These are phyloP conservation scores for Busseola fusca DNA, from an alignment of 2,888 invertebrate genomes.

Conservation along the genomic window DNA sequence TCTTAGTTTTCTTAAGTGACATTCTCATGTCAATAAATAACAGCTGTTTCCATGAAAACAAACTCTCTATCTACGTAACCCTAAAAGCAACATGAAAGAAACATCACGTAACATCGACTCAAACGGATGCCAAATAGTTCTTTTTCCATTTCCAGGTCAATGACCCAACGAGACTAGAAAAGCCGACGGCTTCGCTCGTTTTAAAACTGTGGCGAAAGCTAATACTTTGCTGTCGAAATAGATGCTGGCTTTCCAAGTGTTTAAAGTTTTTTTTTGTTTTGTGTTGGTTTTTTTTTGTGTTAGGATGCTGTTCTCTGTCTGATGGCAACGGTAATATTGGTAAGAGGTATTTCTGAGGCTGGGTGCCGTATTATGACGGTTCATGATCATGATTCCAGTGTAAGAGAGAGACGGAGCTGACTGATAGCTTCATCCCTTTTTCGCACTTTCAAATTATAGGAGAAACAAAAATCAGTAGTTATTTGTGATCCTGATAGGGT, in stretches of 20 bases:
- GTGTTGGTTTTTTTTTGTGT: constrained; percentile 21
- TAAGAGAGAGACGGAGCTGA: background rate
- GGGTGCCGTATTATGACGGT: background rate
- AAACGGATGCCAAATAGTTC: constrained; percentile 74
- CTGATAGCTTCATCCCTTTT: no score
- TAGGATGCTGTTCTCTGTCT: background rate
- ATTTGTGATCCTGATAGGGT: background rate
- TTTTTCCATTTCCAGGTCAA: constrained; percentile 69
- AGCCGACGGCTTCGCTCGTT: constrained; percentile 66
- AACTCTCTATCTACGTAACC: constrained; percentile 36
- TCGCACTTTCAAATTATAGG: no score
- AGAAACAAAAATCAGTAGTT: background rate
- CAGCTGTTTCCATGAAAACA: constrained; percentile 7
- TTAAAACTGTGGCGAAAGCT: constrained; percentile 61
- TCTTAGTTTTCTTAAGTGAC: background rate
- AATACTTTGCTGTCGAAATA: constrained; percentile 57
- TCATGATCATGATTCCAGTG: background rate
- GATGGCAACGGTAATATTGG: background rate
- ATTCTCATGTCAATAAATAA: background rate
- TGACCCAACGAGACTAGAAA: constrained; percentile 68
- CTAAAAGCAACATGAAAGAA: constrained; percentile 70
- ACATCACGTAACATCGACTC: constrained; percentile 65
- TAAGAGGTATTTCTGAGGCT: background rate
- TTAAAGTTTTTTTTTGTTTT: constrained; percentile 32
- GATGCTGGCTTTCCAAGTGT: constrained; percentile 46